Conservation (phyloP, 2,888 invertebrate genomes). For the Crioceris asparagi region DNA sequence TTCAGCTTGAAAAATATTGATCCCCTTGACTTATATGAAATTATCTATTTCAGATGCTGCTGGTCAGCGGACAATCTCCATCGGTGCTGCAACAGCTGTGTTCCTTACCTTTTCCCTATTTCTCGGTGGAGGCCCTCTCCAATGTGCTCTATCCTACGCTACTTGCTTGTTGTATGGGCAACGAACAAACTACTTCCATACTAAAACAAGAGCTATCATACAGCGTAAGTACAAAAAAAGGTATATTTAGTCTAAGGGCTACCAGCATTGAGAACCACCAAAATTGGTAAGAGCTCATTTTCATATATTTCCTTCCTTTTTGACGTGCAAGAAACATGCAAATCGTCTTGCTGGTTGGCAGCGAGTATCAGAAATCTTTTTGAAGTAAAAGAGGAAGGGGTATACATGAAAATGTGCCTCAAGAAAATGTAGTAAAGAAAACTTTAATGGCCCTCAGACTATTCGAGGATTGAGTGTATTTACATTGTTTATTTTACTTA, state of each 20-base stretch:
- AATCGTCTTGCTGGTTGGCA: background rate
- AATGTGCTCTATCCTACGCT: slow-evolving; percentile 70
- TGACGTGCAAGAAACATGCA: background rate
- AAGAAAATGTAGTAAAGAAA: too few species aligned
- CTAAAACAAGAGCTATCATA: slow-evolving; percentile 60
- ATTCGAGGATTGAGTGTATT: too few species aligned
- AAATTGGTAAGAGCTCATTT: background rate
- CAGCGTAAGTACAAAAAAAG: slow-evolving; percentile 38
- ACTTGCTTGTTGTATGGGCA: slow-evolving; percentile 56
- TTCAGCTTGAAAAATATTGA: too few species aligned
- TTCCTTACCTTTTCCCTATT: slow-evolving; percentile 75
- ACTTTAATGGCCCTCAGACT: too few species aligned
- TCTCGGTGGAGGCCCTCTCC: slow-evolving; percentile 62
- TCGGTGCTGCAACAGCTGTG: slow-evolving; percentile 78
- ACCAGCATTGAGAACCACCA: background rate
- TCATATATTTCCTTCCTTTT: slow-evolving; percentile 1
- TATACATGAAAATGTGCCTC: too few species aligned
- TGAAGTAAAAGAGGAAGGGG: too few species aligned
- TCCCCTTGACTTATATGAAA: too few species aligned
- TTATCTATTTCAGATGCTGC: slow-evolving; percentile 57
- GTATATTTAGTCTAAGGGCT: background rate
- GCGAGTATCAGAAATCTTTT: too few species aligned
- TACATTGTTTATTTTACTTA: too few species aligned
- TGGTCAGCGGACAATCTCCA: slow-evolving; percentile 64
- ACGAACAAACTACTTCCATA: slow-evolving; percentile 60